Evolutionary conservation across 2,888 invertebrate genomes (phyloP), one percentile per base, ranked within the genome.

Genomic region (Nemapogon koenigi): DNA sequence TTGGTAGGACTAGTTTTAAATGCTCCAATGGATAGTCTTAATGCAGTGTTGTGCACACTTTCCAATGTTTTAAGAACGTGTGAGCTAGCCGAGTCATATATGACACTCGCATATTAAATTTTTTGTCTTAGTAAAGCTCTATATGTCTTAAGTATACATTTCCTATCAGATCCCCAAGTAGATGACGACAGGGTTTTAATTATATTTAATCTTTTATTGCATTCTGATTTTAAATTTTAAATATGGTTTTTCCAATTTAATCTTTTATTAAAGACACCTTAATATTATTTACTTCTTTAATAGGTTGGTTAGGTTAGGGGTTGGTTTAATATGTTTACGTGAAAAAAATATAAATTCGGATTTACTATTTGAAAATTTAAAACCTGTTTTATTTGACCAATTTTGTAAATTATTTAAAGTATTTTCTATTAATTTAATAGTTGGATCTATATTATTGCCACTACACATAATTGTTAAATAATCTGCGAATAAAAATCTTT

Each of bases 281-380:
- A 17, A 43, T n/a, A 11, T 32, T 37, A 13, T 35, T 32, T 11
- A 32, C 40, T 37, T 42, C 36, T 41, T 37, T 40, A 33, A 43
- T 43, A 16, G 2, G 2, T 2, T 31, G 8, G 10, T 41, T 35
- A 38, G 30, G 19, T 27, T 13, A 11, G 7, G 16, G 31, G 29
- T 32, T 26, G 3, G 18, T 35, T 39, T 38, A n/a, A 33, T 31
- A 26, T 27, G 38, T 27, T 35, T 41, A 8, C 35, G 41, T 6
- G 39, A 22, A 11, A 42, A 38, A 11, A 44, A 26, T 4, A 44
- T 43, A 33, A 39, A 40, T 25, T 44, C 41, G n/a, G 42, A 35
- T 41, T 45, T 44, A 13, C 6, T 15, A 37, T 39, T 39, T 19
- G 44, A 44, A 35, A 44, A 44, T 32, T 41, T 37, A 14, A 43